Evolutionary conservation across 2,797 vertebrate genomes (phyloP), one percentile per base, ranked within the genome.

Genomic region (Austrolebias charrua): DNA sequence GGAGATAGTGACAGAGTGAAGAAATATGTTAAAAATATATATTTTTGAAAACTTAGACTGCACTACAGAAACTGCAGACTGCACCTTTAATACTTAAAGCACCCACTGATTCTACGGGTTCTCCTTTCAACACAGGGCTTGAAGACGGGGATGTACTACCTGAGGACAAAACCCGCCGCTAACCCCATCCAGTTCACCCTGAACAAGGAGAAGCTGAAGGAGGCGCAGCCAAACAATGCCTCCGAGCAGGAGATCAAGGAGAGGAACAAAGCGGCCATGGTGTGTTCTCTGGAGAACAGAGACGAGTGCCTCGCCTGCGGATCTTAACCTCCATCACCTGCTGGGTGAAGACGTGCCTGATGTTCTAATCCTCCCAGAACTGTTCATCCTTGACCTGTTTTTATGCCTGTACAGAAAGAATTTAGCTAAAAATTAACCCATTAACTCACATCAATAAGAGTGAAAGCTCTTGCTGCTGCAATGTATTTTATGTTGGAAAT

Each of bases 141-240:
- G 60, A 99, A 99, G 91, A 99, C 98, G 0, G 98, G 98, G 0
- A 99, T 99, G 98, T 99, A 99, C 84, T 99, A 99, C 44, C 91
- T 99, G 55, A 87, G 98, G 69, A 99, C 97, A 0, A 96, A 96
- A 74, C 96, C 98, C 0, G 98, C 98, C 0, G 98, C 98, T 3
- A 98, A 95, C 83, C 98, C 98, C 44, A 99, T 99, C 90, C 96
- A 99, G 90, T 99, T 99, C 89, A 99, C 98, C 31, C 87, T 99
- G 19, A 95, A 99, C 91, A 99, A 99, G 73, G 96, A 99, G 90
- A 97, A 95, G 55, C 92, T 98, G 65, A 93, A 95, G 66, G 95
- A 94, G 60, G 64, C 74, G 1, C 90, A 87, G 71, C 75, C 80
- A 2, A 53, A 50, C 8, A 63, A 87, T 5, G 67, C 16, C n/a